These are phyloP conservation scores for Aplocera efformata DNA, from an alignment of 2,888 invertebrate species.

Conservation along the genomic window DNA sequence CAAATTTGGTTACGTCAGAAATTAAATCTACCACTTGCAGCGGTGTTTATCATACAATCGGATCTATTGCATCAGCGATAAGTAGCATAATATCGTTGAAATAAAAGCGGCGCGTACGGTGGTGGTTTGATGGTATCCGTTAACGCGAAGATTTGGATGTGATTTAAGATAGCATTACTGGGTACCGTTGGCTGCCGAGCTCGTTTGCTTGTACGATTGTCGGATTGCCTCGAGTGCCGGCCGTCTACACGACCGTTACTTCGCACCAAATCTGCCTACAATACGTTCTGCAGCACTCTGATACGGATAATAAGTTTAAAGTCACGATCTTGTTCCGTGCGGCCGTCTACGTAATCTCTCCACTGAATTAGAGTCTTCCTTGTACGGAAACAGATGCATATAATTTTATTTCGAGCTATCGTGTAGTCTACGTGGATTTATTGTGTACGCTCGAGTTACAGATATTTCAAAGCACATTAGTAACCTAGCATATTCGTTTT, in stretches of 20 bases:
- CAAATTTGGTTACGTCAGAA: too few species aligned
- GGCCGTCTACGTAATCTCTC: slow-evolving; percentile 66
- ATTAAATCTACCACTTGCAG: slow-evolving; percentile 6
- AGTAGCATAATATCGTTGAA: slow-evolving; percentile 24
- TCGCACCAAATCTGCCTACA: slow-evolving; percentile 76
- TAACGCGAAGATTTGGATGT: slow-evolving; percentile 52
- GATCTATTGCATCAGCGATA: slow-evolving; percentile 23
- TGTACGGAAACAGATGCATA: slow-evolving; percentile 51
- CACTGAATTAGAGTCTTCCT: slow-evolving; percentile 66
- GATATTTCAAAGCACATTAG: too few species aligned
- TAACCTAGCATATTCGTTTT: too few species aligned
- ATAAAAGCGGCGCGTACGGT: slow-evolving; percentile 16
- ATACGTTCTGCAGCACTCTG: slow-evolving; percentile 64
- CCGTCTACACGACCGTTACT: slow-evolving; percentile 54
- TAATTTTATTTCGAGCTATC: slow-evolving; percentile 33
- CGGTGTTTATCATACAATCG: slow-evolving; percentile 17
- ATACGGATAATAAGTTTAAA: slow-evolving; percentile 73
- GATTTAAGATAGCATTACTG: slow-evolving; percentile 62
- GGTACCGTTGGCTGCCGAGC: slow-evolving; percentile 61
- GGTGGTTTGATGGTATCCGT: slow-evolving; percentile 23
- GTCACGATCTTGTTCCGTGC: slow-evolving; percentile 69
- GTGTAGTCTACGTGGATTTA: slow-evolving; percentile 45
- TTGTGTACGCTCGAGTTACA: slow-evolving; percentile 28
- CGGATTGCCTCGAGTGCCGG: slow-evolving; percentile 44
- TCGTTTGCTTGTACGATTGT: slow-evolving; percentile 57